Evolutionary conservation across 2,888 invertebrate genomes (phyloP), one percentile per base, ranked within the genome.

Genomic region (Keiferia lycopersicella): DNA sequence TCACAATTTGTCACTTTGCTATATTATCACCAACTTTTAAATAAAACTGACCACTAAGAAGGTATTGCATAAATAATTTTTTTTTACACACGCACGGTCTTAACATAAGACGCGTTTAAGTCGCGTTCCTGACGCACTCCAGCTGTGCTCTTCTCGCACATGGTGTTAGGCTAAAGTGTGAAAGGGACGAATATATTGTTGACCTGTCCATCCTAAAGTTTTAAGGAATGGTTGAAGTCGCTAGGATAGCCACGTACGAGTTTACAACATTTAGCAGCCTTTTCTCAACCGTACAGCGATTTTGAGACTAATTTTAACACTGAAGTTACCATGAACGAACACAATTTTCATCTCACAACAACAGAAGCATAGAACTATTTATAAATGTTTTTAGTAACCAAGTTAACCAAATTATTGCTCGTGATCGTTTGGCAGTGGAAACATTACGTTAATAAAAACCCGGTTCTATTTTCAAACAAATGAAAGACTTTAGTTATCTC

Each of bases 1-100:
- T 68, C 71, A 70, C 73, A 65, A 70, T 79, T 81, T 82, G 85
- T 84, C 86, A 87, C 85, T 86, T 87, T 79, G 82, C 83, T 81
- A 81, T 26, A n/a, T 34, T 34, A 34, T 81, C 81, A 81, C 80
- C 77, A 73, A 22, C 20, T 39, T 60, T 60, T 51, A 53, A 62
- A 56, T 65, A 51, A 56, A 64, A 64, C 64, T 64, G 64, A 68
- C 66, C 67, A 70, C 71, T 76, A 74, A 71, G 73, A 75, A 77
- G 71, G 69, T 78, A 80, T 80, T 79, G 82, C 78, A 81, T 79
- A 80, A 79, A 84, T 80, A 82, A 76, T 78, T 74, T 68, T 69
- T 26, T 71, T 73, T 75, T 72, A 75, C 67, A 75, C 71, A 71
- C 71, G 70, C 81, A 73, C 79, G 64, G 73, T 80, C 84, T 83